These are phyloP conservation scores for Brachypodius melanocephalos DNA, from an alignment of 2,113 vertebrate species.

Conservation along the genomic window DNA sequence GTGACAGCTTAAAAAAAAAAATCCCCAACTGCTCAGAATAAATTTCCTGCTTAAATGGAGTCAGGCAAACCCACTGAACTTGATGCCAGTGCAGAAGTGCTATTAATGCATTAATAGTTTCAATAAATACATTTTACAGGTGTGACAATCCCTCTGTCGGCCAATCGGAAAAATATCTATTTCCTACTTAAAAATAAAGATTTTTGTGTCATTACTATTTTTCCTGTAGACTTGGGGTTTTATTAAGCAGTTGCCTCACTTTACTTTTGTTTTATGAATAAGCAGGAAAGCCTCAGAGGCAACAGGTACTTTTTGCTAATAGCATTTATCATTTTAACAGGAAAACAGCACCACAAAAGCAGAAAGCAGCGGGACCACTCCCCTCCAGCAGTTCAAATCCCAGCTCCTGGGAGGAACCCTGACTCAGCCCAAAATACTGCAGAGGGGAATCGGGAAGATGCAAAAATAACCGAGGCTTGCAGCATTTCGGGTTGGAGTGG, in stretches of 20 bases:
- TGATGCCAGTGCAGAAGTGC: neutral
- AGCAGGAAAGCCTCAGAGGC: neutral
- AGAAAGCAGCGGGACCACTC: neutral
- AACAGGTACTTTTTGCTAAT: neutral
- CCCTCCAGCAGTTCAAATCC: neutral
- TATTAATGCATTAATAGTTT: neutral
- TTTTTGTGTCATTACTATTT: neutral
- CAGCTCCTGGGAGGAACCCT: neutral
- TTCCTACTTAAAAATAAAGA: neutral
- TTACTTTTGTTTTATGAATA: neutral
- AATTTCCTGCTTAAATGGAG: neutral
- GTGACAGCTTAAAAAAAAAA: neutral
- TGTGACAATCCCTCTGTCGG: neutral
- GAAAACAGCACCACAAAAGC: conserved; percentile 46
- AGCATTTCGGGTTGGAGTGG: neutral
- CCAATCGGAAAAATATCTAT: neutral
- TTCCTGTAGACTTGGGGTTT: neutral
- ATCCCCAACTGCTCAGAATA: neutral
- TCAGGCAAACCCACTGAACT: neutral
- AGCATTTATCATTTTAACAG: conserved; percentile 51
- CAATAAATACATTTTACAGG: neutral
- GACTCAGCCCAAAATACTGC: neutral
- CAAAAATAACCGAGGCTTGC: neutral
- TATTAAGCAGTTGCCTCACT: neutral
- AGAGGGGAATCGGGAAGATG: neutral